Percentiles rank a stretch among this genome's conserved stretches.
These are phyloP conservation scores for Phoenicopterus ruber DNA, from an alignment of 2,113 vertebrate genomes.

Conservation along the genomic window DNA sequence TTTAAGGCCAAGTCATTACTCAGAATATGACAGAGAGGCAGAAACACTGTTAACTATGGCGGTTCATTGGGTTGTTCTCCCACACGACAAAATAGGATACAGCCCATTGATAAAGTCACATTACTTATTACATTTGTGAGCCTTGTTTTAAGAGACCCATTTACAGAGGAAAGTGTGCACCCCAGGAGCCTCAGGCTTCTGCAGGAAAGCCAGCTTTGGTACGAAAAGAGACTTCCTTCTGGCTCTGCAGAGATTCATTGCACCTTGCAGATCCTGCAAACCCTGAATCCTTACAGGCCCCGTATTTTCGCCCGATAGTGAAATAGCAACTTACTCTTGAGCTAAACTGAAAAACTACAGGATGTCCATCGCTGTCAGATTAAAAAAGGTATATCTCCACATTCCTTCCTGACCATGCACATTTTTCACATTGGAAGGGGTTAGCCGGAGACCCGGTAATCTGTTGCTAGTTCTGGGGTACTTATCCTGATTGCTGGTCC, in stretches of 20 bases:
- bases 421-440: not conserved
- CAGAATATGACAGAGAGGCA: slow-evolving; percentile 22
- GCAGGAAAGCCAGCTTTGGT: not conserved
- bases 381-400: not conserved
- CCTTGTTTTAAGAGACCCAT: not conserved
- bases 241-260: not conserved
- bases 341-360: not conserved
- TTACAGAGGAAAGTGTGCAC: not conserved
- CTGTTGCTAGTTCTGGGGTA: not conserved
- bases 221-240: not conserved
- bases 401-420: not conserved
- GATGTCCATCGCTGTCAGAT: not conserved
- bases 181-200: not conserved
- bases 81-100: not conserved
- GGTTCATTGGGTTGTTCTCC: not conserved
- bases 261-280: not conserved
- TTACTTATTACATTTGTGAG: slow-evolving; percentile 4
- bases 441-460: not conserved
- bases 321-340: not conserved
- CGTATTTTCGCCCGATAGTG: fast-evolving
- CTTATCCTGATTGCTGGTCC: not conserved
- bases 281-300: not conserved
- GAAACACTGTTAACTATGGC: slow-evolving; percentile 11
- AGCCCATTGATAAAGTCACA: not conserved
- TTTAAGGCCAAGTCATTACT: slow-evolving; percentile 32